Evolutionary conservation across 1,140 invertebrate genomes (phyloP).

Genomic region (Lasioglossum baleicum): DNA sequence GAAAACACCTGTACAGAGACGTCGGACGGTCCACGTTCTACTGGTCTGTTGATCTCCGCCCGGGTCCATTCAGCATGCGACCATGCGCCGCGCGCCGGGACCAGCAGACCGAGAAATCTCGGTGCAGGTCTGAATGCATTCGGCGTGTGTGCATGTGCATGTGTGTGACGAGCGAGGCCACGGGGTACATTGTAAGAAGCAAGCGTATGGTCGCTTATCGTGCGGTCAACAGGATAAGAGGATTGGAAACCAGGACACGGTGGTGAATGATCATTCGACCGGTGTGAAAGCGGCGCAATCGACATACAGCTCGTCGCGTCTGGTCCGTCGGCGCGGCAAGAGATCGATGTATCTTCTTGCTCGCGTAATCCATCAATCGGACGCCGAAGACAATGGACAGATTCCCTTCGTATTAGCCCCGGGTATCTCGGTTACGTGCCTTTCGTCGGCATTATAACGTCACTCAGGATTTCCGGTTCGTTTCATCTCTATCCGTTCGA

Average conservation of each 20-base stretch:
- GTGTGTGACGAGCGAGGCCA: neutral
- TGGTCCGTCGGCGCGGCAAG: too few relatives aligned
- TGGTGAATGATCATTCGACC: conserved; percentile 19
- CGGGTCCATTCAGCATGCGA: too few relatives aligned
- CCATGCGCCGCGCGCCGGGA: too few relatives aligned
- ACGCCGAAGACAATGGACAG: conserved; percentile 41
- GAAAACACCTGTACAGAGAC: too few relatives aligned
- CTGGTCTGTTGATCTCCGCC: too few relatives aligned
- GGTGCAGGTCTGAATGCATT: neutral
- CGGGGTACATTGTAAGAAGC: neutral
- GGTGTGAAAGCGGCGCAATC: conserved; percentile 7
- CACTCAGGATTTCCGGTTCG: conserved; percentile 48
- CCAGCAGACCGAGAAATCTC: neutral
- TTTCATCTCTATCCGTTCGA: conserved; percentile 41
- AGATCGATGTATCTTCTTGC: conserved; percentile 44
- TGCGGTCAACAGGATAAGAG: conserved; percentile 3
- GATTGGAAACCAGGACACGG: neutral
- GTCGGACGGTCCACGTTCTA: too few relatives aligned
- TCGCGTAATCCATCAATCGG: conserved; percentile 46
- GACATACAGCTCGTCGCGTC: neutral
- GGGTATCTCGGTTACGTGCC: conserved; percentile 25
- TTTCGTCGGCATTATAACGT: conserved; percentile 41
- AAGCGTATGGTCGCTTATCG: neutral
- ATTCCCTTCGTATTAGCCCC: conserved; percentile 27
- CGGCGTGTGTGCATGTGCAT: neutral